Percentiles rank a stretch among this genome's conserved stretches.
Conservation (phyloP, 2,113 vertebrate genomes). For the Gasterosteus nipponicus region DNA sequence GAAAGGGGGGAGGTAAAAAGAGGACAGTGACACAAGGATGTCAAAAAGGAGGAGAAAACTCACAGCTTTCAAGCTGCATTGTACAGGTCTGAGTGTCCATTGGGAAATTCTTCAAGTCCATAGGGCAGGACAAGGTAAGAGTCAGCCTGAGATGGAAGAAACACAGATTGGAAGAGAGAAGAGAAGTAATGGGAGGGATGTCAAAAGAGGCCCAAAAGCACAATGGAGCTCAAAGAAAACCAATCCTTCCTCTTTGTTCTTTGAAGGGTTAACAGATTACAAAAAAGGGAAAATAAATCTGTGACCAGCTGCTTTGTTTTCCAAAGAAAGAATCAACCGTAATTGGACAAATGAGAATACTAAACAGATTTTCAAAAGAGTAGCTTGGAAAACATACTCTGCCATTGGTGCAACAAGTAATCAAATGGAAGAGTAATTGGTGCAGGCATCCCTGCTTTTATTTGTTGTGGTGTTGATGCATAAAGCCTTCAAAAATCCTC, state of each 20-base stretch:
- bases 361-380: constrained; percentile 12
- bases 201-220: constrained; percentile 29
- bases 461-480: constrained; percentile 69
- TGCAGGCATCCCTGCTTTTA: constrained; percentile 54
- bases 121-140: constrained; percentile 92
- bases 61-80: constrained; percentile 97
- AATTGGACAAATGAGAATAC: constrained; percentile 9
- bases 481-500: constrained; percentile 60
- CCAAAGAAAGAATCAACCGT: constrained; percentile 14
- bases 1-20: constrained; percentile 9
- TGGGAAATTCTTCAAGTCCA: constrained; percentile 98
- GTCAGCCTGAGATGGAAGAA: constrained; percentile 85
- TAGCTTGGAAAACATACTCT: constrained; percentile 43
- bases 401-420: constrained; percentile 17
- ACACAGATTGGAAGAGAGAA: constrained; percentile 61
- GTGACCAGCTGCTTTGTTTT: neutral
- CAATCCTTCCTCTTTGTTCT: too few relatives aligned
- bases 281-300: constrained; percentile 36
- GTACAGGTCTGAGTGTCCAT: constrained; percentile 97
- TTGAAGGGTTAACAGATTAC: constrained; percentile 4
- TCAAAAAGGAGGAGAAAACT: constrained; percentile 76
- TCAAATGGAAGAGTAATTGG: constrained; percentile 69
- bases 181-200: constrained; percentile 31
- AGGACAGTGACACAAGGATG: constrained; percentile 28
- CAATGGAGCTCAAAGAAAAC: constrained; percentile 33